Percentiles rank a stretch among this genome's conserved stretches.
Conservation (phyloP, 2,888 invertebrate species). For the Agonum fuliginosum region DNA sequence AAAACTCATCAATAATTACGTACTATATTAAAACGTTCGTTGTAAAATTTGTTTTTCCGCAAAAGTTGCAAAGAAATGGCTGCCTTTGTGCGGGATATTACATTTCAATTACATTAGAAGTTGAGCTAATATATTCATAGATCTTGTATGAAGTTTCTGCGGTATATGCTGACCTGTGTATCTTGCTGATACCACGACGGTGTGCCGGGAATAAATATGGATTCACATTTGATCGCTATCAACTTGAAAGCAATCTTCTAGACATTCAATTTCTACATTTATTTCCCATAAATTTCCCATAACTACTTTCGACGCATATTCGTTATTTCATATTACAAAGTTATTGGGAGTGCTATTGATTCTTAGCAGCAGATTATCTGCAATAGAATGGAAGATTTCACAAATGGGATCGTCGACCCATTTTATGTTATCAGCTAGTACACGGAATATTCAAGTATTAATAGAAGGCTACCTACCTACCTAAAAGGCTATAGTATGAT, state of each 20-base stretch:
- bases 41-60: neutral
- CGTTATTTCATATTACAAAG: no score
- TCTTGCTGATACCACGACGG: neutral
- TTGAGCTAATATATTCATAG: conserved; percentile 53
- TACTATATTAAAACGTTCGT: neutral
- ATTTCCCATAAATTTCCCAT: no score
- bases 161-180: neutral
- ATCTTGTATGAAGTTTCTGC: conserved; percentile 16
- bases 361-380: no score
- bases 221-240: conserved; percentile 22
- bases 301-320: no score
- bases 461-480: no score
- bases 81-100: conserved; percentile 48
- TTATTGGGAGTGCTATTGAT: no score
- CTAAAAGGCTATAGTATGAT: no score
- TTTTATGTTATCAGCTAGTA: no score
- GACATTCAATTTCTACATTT: neutral
- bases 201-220: conserved; percentile 22
- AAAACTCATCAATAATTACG: conserved; percentile 15
- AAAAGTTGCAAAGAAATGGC: conserved; percentile 3
- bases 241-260: neutral
- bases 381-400: no score
- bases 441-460: no score
- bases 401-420: no score
- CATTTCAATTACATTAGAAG: conserved; percentile 54